phyloP scores from a whole-genome alignment of 1,140 invertebrate genomes.

The Drosophila takahashii region DNA sequence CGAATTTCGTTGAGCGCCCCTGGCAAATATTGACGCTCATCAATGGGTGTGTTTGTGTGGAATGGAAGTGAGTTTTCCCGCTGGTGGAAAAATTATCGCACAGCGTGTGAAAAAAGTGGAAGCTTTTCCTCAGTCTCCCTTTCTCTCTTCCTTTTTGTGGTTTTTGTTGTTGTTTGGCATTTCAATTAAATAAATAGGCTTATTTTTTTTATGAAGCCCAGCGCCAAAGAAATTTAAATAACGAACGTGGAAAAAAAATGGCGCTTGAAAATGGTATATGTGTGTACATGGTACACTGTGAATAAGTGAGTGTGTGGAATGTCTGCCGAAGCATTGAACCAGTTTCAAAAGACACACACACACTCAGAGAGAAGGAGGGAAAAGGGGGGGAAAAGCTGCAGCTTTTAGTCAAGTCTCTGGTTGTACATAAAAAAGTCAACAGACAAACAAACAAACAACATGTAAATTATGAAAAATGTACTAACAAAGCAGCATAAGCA shows the following conservation, averaged over 20 bases:
- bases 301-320: conserved; percentile 13
- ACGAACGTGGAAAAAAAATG: conserved; percentile 53
- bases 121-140: not conserved
- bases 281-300: not conserved
- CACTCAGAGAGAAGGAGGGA: not conserved
- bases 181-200: conserved; percentile 83
- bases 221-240: conserved; percentile 73
- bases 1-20: conserved; percentile 54
- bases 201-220: conserved; percentile 65
- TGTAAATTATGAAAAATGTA: conserved; percentile 83
- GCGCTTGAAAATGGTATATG: conserved; percentile 35
- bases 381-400: conserved; percentile 34
- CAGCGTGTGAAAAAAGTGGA: conserved; percentile 55
- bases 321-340: conserved; percentile 62
- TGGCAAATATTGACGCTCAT: conserved; percentile 72
- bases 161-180: conserved; percentile 50
- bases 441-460: conserved; percentile 76
- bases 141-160: not conserved
- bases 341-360: conserved; percentile 56
- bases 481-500: conserved; percentile 72
- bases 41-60: conserved; percentile 24
- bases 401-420: conserved; percentile 78
- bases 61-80: conserved; percentile 34
- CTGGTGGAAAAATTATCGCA: conserved; percentile 66
- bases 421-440: conserved; percentile 80